Evolutionary conservation across 2,888 invertebrate species (phyloP).

Genomic region (Synanthedon formicaeformis): DNA sequence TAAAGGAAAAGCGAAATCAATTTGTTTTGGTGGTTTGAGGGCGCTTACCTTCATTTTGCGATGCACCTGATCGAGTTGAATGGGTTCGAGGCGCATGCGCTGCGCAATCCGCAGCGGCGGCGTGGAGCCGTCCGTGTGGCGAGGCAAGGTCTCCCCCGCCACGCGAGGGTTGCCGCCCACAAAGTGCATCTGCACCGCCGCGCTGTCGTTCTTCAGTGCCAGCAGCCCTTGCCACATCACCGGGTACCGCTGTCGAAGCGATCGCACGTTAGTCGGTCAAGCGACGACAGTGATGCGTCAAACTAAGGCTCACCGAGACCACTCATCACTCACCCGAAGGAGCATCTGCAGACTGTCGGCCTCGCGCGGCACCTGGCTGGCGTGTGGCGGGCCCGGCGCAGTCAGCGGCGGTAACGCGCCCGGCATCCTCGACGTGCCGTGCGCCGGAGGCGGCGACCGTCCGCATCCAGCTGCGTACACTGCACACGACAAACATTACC

Average conservation of each 20-base stretch:
- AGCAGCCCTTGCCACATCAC: constrained; percentile 98
- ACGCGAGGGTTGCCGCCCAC: constrained; percentile 94
- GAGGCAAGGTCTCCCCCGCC: constrained; percentile 89
- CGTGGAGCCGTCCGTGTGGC: constrained; percentile 84
- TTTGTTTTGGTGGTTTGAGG: background rate
- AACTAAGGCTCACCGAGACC: too few relatives aligned
- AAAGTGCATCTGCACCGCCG: constrained; percentile 98
- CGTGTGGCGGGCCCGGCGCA: constrained; percentile 74
- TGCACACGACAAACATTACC: constrained; percentile 3
- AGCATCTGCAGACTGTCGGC: constrained; percentile 86
- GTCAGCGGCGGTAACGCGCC: constrained; percentile 44
- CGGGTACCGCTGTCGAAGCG: constrained; percentile 81
- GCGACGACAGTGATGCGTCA: background rate
- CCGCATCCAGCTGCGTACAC: constrained; percentile 24
- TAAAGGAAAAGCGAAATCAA: background rate
- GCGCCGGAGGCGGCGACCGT: constrained; percentile 39
- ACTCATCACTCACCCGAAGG: constrained; percentile 67
- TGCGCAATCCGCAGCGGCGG: constrained; percentile 94
- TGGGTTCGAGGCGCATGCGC: constrained; percentile 95
- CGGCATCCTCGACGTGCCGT: constrained; percentile 30
- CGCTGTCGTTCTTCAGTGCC: constrained; percentile 96
- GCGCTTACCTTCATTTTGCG: constrained; percentile 91
- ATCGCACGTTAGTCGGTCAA: too few relatives aligned
- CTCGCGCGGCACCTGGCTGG: constrained; percentile 83
- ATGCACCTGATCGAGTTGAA: constrained; percentile 95